A percentile compares a stretch with the other conserved stretches of the same genome.
Evolutionary conservation across 2,888 invertebrate genomes (phyloP).

Genomic region (Bedellia somnulentella): DNA sequence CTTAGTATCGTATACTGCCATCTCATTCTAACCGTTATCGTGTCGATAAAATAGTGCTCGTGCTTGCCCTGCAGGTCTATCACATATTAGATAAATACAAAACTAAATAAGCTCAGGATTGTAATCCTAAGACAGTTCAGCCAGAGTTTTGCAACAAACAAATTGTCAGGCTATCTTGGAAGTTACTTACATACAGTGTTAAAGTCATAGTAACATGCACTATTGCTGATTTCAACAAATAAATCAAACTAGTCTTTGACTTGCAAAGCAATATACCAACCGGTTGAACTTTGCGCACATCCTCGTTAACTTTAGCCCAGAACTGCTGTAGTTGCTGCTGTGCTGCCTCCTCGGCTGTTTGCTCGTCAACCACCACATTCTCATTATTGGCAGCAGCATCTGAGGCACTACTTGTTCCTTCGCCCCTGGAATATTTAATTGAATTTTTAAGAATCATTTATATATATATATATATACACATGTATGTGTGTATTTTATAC

Average conservation of each 20-base stretch:
- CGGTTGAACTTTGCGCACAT: conserved; percentile 73
- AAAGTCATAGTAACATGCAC: background rate
- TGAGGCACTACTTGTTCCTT: conserved; percentile 23
- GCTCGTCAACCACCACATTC: conserved; percentile 66
- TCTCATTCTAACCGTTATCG: no score
- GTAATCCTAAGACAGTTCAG: no score
- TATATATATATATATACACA: background rate
- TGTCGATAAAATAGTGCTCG: no score
- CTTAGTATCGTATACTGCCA: no score
- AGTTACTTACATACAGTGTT: background rate
- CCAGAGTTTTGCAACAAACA: no score
- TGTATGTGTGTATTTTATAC: background rate
- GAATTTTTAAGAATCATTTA: conserved; percentile 24
- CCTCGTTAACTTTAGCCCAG: conserved; percentile 81
- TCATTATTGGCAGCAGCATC: conserved; percentile 5
- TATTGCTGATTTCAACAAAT: no score
- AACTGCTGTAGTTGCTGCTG: conserved; percentile 71
- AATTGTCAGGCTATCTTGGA: no score
- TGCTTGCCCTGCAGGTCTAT: no score
- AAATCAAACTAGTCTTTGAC: no score
- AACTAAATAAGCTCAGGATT: no score
- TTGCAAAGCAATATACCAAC: conserved; percentile 58
- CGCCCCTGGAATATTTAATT: conserved; percentile 24
- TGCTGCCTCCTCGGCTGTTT: conserved; percentile 25
- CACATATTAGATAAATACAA: no score